Base-by-base conservation (phyloP, 2,888 invertebrate genomes). In the Kuschelorhynchus macadamiae region DNA sequence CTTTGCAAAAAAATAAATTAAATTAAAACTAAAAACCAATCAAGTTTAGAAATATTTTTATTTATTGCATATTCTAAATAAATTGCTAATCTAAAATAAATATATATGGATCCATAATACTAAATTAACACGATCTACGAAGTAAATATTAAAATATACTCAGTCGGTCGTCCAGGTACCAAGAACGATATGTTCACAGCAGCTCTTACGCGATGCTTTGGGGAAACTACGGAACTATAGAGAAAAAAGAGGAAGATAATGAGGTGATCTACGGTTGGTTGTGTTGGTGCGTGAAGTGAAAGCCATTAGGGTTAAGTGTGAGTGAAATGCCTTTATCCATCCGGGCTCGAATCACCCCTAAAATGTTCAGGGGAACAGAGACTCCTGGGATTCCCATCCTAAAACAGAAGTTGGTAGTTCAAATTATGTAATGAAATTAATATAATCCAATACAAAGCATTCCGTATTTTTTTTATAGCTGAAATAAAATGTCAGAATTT, bases 111-210 rank as follows among this genome's bases (percentile, higher is more conserved):
- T 39, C 16, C 12, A 39, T 2, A 39, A 39, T 7, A 12, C 20
- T 20, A 44, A 11, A 11, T 11, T 44, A 44, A 18, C 33, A 52
- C 52, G 16, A 39, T 16, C 39, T 39, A 39, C 39, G 12, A 39
- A n/a, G 39, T 39, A 39, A 39, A 39, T 39, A 52, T 21, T 52
- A 36, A 20, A 52, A 39, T 36, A 20, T 33, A 46, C 32, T 57
- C 57, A 57, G 57, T 57, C 57, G 46, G 20, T 46, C 20, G 44
- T 57, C 44, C 57, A 57, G 57, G 57, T 57, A 57, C 57, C 46
- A 57, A 44, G 57, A 57, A 46, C 57, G 9, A 25, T 33, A 8
- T 32, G 14, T 57, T 57, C 46, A 57, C 57, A 57, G 46, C 33
- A 57, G 46, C 57, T 44, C 12, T 56, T 25, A 25, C 42, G 55